phyloP scores from a whole-genome alignment of 2,888 invertebrate species.

The Adineta ricciae region DNA sequence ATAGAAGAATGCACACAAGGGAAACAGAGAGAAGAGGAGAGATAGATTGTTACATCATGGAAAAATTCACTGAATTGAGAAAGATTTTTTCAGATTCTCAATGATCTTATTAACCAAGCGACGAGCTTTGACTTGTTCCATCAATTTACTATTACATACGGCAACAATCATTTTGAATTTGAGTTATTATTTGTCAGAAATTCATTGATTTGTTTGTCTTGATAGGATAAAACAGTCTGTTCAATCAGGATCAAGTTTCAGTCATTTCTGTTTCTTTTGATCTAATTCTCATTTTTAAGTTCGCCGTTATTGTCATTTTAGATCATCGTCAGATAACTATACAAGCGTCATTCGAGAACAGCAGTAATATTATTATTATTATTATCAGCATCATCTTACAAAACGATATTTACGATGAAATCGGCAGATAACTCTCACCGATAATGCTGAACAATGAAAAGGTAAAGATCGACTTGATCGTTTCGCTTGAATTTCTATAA shows the following conservation, averaged over 20 bases:
- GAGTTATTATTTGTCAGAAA: not conserved
- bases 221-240: not conserved
- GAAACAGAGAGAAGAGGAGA: not conserved
- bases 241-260: not conserved
- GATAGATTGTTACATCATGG: not conserved
- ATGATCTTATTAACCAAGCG: not conserved
- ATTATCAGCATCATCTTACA: too few relatives aligned
- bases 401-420: not conserved
- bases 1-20: not conserved
- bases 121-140: not conserved
- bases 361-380: not conserved
- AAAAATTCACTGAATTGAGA: not conserved
- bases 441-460: not conserved
- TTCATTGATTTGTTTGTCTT: not conserved
- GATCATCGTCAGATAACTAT: slow-evolving; percentile 5
- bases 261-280: not conserved
- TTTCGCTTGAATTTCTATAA: not conserved
- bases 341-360: not conserved
- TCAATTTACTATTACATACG: not conserved
- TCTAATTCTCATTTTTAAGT: not conserved
- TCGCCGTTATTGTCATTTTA: not conserved
- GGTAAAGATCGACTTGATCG: not conserved
- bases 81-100: not conserved
- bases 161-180: not conserved
- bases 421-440: not conserved